Conservation (phyloP, 2,113 vertebrate species). For the Alligator mississippiensis region DNA sequence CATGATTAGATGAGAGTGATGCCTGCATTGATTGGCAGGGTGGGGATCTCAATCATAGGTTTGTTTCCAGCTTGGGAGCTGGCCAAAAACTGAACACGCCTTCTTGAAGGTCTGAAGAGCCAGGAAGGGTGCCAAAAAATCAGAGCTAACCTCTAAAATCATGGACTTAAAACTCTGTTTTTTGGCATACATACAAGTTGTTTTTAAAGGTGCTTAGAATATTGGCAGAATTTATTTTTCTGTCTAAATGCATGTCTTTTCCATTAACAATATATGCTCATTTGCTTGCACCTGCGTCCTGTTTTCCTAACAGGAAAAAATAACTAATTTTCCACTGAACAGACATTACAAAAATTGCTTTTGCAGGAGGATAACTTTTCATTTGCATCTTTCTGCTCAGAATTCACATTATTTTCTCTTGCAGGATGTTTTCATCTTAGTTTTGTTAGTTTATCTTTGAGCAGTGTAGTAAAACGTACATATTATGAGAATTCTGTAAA, state of each 20-base stretch:
- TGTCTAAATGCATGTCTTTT: background rate
- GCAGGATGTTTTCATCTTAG: background rate
- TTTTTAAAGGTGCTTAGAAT: background rate
- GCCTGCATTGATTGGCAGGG: background rate
- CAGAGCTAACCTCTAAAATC: background rate
- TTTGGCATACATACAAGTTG: background rate
- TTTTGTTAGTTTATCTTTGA: background rate
- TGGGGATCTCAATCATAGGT: background rate
- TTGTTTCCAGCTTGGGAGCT: background rate
- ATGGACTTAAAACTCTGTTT: background rate
- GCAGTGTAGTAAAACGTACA: background rate
- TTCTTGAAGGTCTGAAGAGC: background rate
- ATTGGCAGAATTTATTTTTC: background rate
- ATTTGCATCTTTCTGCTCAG: background rate
- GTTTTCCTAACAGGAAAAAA: slow-evolving; percentile 30
- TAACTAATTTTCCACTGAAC: background rate
- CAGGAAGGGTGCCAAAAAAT: background rate
- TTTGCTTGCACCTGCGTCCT: slow-evolving; percentile 16
- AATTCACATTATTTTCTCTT: background rate
- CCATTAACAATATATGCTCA: background rate
- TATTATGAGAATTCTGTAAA: background rate
- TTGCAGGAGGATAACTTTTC: background rate
- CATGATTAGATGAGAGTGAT: background rate
- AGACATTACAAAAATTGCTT: background rate
- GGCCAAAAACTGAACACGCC: background rate